Base-by-base conservation (phyloP, 2,888 invertebrate species). In the Trichogramma dendrolimi region DNA sequence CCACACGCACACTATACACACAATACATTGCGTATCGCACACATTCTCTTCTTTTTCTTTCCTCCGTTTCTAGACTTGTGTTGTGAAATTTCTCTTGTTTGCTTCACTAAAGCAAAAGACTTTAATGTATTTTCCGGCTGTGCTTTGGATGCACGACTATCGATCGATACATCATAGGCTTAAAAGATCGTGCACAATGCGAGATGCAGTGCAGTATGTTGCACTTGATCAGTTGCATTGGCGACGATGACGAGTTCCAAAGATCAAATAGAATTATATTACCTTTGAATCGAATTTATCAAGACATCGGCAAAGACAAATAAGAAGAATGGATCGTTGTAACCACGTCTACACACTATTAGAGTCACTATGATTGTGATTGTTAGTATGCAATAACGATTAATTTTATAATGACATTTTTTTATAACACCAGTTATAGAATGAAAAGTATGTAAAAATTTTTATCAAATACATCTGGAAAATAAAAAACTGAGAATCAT, bases 251-350 rank as follows among this genome's bases (percentile, higher is more conserved):
- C 43, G 38, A 14, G 14, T 39, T 42, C 44, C 46, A 43, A 43
- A 41, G 49, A 54, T 59, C 49, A 14, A 54, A 38, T 59, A 39
- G 43, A 54, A 59, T 53, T 14, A 14, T 14, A 14, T 14, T 58
- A 51, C 11, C 44, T 43, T 43, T 43, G 42, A 11, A 44, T 50
- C 58, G 51, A 58, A 40, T 59, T 54, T 59, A 42, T 59, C 54
- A 49, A 46, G 46, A 11, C 10, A 11, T n/a, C n/a, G 51, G 50
- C 14, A 14, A 14, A 14, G 14, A 14, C 14, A 14, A 14, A 14
- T 14, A 2, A 14, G 14, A 14, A 14, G 14, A 14, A 14, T 14
- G 14, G 14, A 14, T 14, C 14, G 14, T 14, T 14, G 14, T 14
- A 14, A 14, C 14, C 14, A 14, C 14, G 14, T 14, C 14, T 2